Conservation (phyloP, 2,888 invertebrate species). For the Ophion obscuratus region DNA sequence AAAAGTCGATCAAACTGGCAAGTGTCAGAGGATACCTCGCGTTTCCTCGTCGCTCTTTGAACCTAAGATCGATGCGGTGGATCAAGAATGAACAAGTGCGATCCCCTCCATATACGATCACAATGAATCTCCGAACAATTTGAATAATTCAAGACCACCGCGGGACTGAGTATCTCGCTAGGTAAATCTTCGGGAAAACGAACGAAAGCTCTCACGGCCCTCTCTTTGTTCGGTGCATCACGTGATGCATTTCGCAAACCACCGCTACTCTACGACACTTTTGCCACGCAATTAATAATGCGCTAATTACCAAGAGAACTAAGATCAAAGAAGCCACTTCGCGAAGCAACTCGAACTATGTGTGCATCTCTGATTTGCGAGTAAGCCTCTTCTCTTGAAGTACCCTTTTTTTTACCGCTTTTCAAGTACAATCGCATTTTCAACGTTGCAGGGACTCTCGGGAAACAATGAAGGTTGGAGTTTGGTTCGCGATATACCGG, state of each 20-base stretch:
- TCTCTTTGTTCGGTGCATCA: not conserved
- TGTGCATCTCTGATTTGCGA: not conserved
- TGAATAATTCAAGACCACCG: not conserved
- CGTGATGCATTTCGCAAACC: not conserved
- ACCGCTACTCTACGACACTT: not conserved
- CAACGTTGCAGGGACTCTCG: slow-evolving; percentile 23
- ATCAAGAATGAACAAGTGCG: not conserved
- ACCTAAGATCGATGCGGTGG: not conserved
- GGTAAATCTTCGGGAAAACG: not conserved
- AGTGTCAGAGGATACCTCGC: not conserved
- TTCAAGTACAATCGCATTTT: slow-evolving; percentile 13
- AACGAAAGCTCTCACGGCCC: not conserved
- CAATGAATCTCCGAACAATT: not conserved
- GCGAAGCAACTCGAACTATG: not conserved
- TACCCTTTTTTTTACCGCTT: not conserved
- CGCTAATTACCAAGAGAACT: not conserved
- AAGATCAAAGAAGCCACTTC: not conserved
- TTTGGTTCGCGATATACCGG: slow-evolving; percentile 47
- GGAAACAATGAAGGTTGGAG: slow-evolving; percentile 44
- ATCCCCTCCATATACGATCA: not conserved
- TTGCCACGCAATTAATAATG: not conserved
- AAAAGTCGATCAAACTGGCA: not conserved
- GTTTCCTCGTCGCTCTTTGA: not conserved
- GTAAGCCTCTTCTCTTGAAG: not conserved
- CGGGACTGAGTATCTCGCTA: not conserved